Base-by-base conservation (phyloP, 2,797 vertebrate genomes). In the Galaxias olidus region DNA sequence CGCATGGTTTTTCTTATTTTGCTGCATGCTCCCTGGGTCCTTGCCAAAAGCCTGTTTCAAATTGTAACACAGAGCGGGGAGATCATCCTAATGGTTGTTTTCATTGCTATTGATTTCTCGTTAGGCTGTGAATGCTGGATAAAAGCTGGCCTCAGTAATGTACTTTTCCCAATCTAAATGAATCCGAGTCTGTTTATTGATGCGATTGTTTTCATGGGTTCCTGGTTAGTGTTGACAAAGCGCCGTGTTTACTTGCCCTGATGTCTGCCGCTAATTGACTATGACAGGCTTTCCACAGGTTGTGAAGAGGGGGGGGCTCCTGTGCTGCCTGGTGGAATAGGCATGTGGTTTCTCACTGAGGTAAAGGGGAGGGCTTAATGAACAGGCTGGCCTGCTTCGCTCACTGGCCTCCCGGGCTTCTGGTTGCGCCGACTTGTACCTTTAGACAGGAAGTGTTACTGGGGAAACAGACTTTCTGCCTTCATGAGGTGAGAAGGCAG, bases 81-180 rank as follows among this genome's bases (percentile, higher is more conserved):
- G 65, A 68, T 80, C 77, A 80, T 83, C 72, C 47, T 68, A 68
- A 69, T 74, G 1, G 11, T 40, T 10, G 18, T 72, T 82, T 78
- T 79, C 73, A 55, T 76, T 70, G 42, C 18, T 72, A 87, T 85
- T 79, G 86, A 88, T 84, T 87, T 76, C 57, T 80, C 68, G 76
- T 78, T 69, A 56, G 69, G 18, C 62, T 63, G 57, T 51, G 63
- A 67, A 84, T 88, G 79, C 88, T 84, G 57, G 78, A 88, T 78
- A 64, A 81, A 66, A 55, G 55, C 73, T 65, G 75, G 55, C 20
- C 60, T 69, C n/a, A 40, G 43, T 63, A 61, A 71, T 68, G 63
- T 66, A 74, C 58, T 71, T 61, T 76, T 76, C 55, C 50, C 61
- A 59, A 54, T 80, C 71, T 59, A 55, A 70, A 79, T 63, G 14